Evolutionary conservation across 2,888 invertebrate genomes (phyloP), one percentile per base, ranked within the genome.

Genomic region (Cheilosia urbana): DNA sequence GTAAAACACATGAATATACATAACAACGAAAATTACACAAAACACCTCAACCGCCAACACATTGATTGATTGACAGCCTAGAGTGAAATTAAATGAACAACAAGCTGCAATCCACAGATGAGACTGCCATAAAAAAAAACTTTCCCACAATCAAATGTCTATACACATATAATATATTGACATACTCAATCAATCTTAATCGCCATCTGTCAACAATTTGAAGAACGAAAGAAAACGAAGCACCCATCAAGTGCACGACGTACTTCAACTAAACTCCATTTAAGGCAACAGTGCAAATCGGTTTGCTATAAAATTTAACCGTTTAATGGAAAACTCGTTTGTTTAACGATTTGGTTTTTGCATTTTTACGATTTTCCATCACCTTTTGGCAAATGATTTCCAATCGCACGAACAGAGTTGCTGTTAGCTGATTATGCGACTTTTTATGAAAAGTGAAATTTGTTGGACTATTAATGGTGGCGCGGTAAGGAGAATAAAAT

Each of bases 361-460:
- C 30, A 21, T 40, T 58, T 79, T 53, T 45, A 79, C 34, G 49
- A 58, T 79, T 40, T 66, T 42, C 66, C 58, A 73, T 80, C 60
- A 60, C 60, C 73, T 66, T 42, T 58, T 27, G 45, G 47, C 30
- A 24, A 65, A 62, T 51, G 42, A 40, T 30, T 51, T 42, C 40
- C 51, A 62, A 40, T 11, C 34, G 34, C 42, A 60, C 42, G 42
- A 19, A 24, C 17, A 51, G 21, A 37, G 37, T 37, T 27, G 27
- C 27, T 34, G 34, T 21, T 37, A 15, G 13, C 7, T 42, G 40
- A 40, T 47, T 47, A 42, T 49, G 37, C 60, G 40, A 60, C 49
- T 27, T 49, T 73, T 63, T 73, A 83, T 78, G 68, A 73, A 83
- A 83, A 83, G 83, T 83, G 83, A 83, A 83, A 83, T 73, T 83